These are phyloP conservation scores for Pandion haliaetus DNA, from an alignment of 2,113 vertebrate species.

Conservation along the genomic window DNA sequence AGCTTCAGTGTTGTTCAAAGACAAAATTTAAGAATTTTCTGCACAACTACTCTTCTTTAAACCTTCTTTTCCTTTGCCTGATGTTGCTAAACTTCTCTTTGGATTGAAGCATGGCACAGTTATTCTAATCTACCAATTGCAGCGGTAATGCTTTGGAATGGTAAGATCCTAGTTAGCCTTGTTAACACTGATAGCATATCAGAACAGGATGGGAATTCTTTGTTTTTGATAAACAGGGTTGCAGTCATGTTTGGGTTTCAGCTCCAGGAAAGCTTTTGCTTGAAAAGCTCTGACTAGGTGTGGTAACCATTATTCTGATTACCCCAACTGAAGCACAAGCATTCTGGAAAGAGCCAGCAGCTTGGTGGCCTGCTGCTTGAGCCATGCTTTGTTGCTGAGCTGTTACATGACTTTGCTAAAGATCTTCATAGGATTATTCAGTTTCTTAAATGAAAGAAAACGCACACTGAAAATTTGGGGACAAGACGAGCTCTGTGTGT, in stretches of 20 bases:
- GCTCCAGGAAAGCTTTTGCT: neutral
- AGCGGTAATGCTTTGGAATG: neutral
- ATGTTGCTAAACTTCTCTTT: neutral
- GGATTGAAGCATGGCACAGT: neutral
- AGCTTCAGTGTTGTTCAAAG: neutral
- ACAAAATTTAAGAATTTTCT: neutral
- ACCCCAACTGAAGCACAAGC: neutral
- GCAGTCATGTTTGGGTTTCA: neutral
- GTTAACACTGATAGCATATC: neutral
- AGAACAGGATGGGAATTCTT: neutral
- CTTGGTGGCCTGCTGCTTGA: neutral
- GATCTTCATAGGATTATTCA: neutral
- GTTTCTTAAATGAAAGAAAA: neutral
- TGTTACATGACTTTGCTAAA: neutral
- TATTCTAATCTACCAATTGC: neutral
- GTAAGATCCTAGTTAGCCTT: neutral
- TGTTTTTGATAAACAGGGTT: neutral
- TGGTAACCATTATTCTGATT: neutral
- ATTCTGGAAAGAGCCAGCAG: neutral
- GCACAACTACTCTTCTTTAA: neutral
- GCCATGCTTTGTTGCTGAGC: neutral
- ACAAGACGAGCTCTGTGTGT: neutral
- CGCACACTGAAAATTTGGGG: rapidly evolving
- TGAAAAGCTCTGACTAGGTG: neutral
- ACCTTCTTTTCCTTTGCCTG: neutral